Base-by-base conservation (phyloP, 2,113 vertebrate genomes). In the Calypte anna region DNA sequence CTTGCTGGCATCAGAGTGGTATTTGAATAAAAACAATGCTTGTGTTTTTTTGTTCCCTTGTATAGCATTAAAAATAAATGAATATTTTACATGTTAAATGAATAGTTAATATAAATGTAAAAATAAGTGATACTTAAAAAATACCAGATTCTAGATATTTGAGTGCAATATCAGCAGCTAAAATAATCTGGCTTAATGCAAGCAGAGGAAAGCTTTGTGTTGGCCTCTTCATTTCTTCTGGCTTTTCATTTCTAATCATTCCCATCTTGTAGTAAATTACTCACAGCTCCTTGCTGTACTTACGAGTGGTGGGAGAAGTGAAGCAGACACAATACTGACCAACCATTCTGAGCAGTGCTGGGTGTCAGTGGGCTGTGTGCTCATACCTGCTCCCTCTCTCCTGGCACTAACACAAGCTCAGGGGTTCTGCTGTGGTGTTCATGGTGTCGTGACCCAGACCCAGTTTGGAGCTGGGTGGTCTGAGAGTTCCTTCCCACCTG, bases 171-270 rank as follows among this genome's bases (percentile, higher is more conserved):
- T 72, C 18, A 11, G 48, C 57, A 70, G 70, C 30, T 73, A 31
- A 74, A 69, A 55, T 31, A 30, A 51, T 83, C 18, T 68, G 73
- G 14, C 36, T 94, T 22, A 3, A 62, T 36, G 54, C 48, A 36
- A 86, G 77, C 51, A 61, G 38, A 68, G 27, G 30, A 54, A 78
- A 89, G 78, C 63, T 90, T 83, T 90, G 40, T 66, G 46, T 57
- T 84, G 95, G 54, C 67, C 58, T 84, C 86, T 86, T 88, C 44
- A 80, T 75, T 93, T 89, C 58, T 86, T 91, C 61, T 78, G 92
- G 62, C 73, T 96, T 67, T 67, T 88, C 58, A 48, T 82, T 93
- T 67, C 66, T 33, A 68, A 18, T 61, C 64, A 67, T 86, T 54
- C 27, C 40, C 22, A 75, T 79, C 77, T 92, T 28, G 20, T 50